Percentiles rank a stretch among this genome's conserved stretches.
These are phyloP conservation scores for Hirtodrosophila confusa DNA, from an alignment of 2,888 invertebrate genomes.

Conservation along the genomic window DNA sequence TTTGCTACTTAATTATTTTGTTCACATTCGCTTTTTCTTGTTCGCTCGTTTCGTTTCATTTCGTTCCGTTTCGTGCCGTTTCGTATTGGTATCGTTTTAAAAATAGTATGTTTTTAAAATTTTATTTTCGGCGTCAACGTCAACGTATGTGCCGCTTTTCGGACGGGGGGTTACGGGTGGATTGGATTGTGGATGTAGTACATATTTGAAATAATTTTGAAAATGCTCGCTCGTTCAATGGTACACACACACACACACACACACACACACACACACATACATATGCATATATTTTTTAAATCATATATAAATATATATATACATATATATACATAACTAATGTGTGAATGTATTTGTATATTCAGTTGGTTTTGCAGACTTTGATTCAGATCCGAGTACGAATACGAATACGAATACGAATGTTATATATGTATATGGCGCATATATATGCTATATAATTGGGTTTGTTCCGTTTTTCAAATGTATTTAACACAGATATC, in stretches of 20 bases:
- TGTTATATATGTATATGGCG: slow-evolving; percentile 23
- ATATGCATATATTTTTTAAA: too few relatives aligned
- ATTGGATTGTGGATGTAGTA: slow-evolving; percentile 56
- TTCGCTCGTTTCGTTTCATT: slow-evolving; percentile 53
- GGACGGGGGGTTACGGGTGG: slow-evolving; percentile 26
- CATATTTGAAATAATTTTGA: slow-evolving; percentile 74
- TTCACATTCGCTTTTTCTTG: slow-evolving; percentile 47
- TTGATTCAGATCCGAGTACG: slow-evolving; percentile 37
- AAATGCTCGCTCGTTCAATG: slow-evolving; percentile 38
- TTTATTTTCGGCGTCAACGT: slow-evolving; percentile 80
- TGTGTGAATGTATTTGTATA: slow-evolving; percentile 7
- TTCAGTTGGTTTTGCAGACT: slow-evolving; percentile 26
- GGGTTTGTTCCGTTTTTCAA: slow-evolving; percentile 33
- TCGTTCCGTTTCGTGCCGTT: slow-evolving; percentile 38
- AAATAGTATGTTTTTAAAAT: slow-evolving; percentile 75
- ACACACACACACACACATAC: slow-evolving; percentile 15
- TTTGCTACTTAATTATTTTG: slow-evolving; percentile 77
- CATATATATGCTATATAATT: slow-evolving; percentile 30
- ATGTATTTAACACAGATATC: slow-evolving; percentile 49
- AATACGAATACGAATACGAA: slow-evolving; percentile 38
- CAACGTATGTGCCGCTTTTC: slow-evolving; percentile 57
- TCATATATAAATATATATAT: neutral
- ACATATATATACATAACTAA: slow-evolving; percentile 15
- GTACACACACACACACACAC: slow-evolving; percentile 28
- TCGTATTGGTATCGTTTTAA: slow-evolving; percentile 67